Base-by-base conservation (phyloP, 2,888 invertebrate species). In the Dasysyrphus tricinctus region DNA sequence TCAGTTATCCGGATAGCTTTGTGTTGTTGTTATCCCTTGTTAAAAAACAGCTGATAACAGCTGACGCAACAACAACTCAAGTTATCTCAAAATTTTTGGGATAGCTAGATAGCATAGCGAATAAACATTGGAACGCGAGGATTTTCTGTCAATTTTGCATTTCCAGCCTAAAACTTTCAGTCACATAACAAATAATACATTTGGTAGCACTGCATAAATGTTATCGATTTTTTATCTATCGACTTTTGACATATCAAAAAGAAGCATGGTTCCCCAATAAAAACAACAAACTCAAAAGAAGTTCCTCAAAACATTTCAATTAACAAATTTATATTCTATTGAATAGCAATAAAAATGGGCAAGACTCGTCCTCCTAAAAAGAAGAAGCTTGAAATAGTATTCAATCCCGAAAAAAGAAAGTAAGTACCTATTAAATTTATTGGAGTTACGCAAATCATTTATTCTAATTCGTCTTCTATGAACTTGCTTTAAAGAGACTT, bases 321-420 rank as follows among this genome's bases (percentile, higher is more conserved):
- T 65, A 3, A n/a, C 42, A 44, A 8, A 19, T 2, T 7, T 6
- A 34, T 32, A 39, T 39, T 51, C 39, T n/a, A 54, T 12, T 37
- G 7, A 29, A 49, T 29, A n/a, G 4, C 11, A 67, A 7, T 11
- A 29, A 73, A 8, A 1, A 87, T 83, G 85, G 83, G 57, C 1
- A 88, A 51, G 37, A 88, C 59, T 19, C 82, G 86, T 11, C 47
- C 94, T 93, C 88, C 94, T 93, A 88, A 93, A 93, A 59, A 93
- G 91, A 89, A 91, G 70, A 94, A 94, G 91, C 83, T 94, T 1
- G 92, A 93, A 89, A 90, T 95, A 47, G 94, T 95, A 0, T 95
- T 95, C 87, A 94, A 95, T 91, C 94, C 94, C 88, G 92, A 93
- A 11, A 94, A 94, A 88, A 92, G 95, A 91, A 94, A 93, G 95